Evolutionary conservation across 2,888 invertebrate species (phyloP), one percentile per base, ranked within the genome.

Genomic region (Trissoscelio sp.): DNA sequence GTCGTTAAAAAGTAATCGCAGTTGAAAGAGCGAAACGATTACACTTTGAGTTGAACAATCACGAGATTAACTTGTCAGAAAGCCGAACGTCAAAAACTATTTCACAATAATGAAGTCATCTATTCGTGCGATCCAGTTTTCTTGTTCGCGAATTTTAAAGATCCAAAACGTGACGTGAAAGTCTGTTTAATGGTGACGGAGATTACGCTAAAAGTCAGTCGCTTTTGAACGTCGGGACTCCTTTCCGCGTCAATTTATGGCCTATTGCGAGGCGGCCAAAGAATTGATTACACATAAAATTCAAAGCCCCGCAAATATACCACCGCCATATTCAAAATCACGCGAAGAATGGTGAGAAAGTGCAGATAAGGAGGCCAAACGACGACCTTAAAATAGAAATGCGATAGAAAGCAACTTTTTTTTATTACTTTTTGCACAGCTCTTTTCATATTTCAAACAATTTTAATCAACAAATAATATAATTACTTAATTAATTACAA

Each of bases 111-210:
- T 60, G 60, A 67, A 75, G 58, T 57, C 67, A 60, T 69, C 58
- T 62, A 46, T 67, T 62, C 37, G 37, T 53, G 48, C 77, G 69
- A 77, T 77, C 53, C 55, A 77, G 77, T 69, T 77, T 53, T 37
- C 53, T 58, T 75, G 74, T 57, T 75, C 42, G 77, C 72, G 60
- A 72, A 79, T 73, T 57, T 72, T 34, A 79, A 79, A 79, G 67
- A 79, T 51, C 42, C 79, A 60, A 73, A 79, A 79, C 79, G 79
- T 79, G 79, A 79, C 67, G 72, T 60, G 72, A 72, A 79, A 79
- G 79, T 79, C 67, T 3, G 60, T 66, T 62, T 79, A 79, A 79
- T 69, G 66, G 58, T 53, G 72, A 55, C 58, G 39, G 62, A 44
- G 67, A 66, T 69, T 74, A 31, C 42, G 55, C 69, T 73, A 80